Base-by-base conservation (phyloP, 2,797 vertebrate genomes). In the Poliocrania exsul region DNA sequence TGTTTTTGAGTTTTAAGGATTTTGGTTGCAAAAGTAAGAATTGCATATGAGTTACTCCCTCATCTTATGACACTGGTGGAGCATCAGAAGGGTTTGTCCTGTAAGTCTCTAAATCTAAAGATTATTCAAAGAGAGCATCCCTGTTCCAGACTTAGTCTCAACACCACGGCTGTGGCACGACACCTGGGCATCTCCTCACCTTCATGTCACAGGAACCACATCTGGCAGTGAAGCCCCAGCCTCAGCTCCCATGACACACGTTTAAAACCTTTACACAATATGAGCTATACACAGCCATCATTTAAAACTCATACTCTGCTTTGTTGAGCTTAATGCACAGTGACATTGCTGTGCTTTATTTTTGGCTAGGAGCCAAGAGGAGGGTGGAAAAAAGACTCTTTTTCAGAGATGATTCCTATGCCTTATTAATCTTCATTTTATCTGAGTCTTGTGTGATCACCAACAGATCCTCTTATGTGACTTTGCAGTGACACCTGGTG, bases 401-500 rank as follows among this genome's bases (percentile, higher is more conserved):
- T 69, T 84, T 49, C 75, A 60, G 71, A 14, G 2, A 44, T 73
- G 56, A 65, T 26, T 95, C 9, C 12, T 33, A 5, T 28, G 54
- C 62, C 47, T 86, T 88, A 65, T 73, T 87, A 70, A 95, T 94
- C 75, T 87, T 90, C 58, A 46, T 89, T 86, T 70, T 64, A 70
- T 51, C 61, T 24, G 70, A 4, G 0, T 51, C 14, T 71, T 62
- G n/a, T 0, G 5, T 69, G 72, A 54, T 57, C 81, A 31, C 67
- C 61, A 35, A 1, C 57, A 40, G 70, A 78, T 81, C 64, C 72
- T 87, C 56, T 74, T 92, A 8, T 25, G 71, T 88, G 93, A 91
- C 70, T 94, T 92, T 16, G 72, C 86, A 92, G 83, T 91, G 93
- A 96, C 93, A 91, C 92, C 96, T 95, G 80, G 61, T 86, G 93